phyloP scores from a whole-genome alignment of 2,113 vertebrate genomes.

The Hippopotamus amphibius region DNA sequence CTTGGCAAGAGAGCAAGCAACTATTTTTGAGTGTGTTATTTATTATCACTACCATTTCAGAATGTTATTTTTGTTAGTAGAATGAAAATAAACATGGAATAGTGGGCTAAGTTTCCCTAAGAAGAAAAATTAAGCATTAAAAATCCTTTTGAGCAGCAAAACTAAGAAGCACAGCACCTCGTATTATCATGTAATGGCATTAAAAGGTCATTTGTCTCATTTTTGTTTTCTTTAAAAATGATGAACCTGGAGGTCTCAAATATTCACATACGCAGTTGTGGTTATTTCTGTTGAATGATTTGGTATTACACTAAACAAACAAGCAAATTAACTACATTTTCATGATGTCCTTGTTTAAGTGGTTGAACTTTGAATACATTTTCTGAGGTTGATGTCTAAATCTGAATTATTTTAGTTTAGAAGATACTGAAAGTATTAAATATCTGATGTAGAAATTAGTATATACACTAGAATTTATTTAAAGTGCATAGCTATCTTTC shows the following conservation, averaged over 20 bases:
- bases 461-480: slow-evolving; percentile 30
- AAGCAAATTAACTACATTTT: slow-evolving; percentile 48
- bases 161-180: neutral
- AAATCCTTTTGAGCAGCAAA: slow-evolving; percentile 6
- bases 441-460: neutral
- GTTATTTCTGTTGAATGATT: slow-evolving; percentile 24
- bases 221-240: slow-evolving; percentile 43
- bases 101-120: neutral
- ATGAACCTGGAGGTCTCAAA: neutral
- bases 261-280: neutral
- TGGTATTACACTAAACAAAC: slow-evolving; percentile 57
- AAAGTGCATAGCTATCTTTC: slow-evolving; percentile 17
- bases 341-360: neutral
- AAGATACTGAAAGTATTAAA: slow-evolving; percentile 30
- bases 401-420: slow-evolving; percentile 62
- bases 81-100: slow-evolving; percentile 58
- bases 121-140: slow-evolving; percentile 49
- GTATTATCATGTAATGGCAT: neutral
- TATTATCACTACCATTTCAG: slow-evolving; percentile 61
- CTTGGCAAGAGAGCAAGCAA: slow-evolving; percentile 26
- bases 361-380: slow-evolving; percentile 40
- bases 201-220: neutral
- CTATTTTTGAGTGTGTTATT: slow-evolving; percentile 58
- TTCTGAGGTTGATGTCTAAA: slow-evolving; percentile 52
- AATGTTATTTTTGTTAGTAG: slow-evolving; percentile 66